Base-by-base conservation (phyloP, 1,140 invertebrate species). In the Orchesella cincta region DNA sequence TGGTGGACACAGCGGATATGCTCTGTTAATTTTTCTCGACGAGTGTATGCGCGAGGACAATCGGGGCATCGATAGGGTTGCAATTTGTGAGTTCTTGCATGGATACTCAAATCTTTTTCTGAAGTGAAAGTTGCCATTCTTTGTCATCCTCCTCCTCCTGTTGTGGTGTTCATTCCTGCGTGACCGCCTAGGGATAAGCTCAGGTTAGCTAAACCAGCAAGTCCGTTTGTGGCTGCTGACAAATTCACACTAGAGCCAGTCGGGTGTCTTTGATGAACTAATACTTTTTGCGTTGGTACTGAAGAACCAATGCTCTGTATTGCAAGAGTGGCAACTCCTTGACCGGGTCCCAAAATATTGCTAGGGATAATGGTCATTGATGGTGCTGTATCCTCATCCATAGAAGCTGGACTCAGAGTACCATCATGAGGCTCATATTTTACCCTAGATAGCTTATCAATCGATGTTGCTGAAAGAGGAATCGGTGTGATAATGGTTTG, bases 1-100 rank as follows among this genome's bases (percentile, higher is more conserved):
- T 82, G 78, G 57, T 82, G 81, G 67, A 82, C 79, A 35, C 81
- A 82, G 1, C 81, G 75, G 62, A 82, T 77, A 39, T 82, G 81
- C 62, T 82, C 79, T 33, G 72, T 57, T 3, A 39, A 31, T 36
- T 79, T 76, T 73, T 79, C 74, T 52, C 74, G 3, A 2, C 73
- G 33, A 8, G 73, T 74, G 46, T 74, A 74, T 1, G 79, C 79
- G 73, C 79, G 72, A 0, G 79, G 70, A 75, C 81, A 82, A n/a
- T 82, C 78, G 1, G 72, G 26, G 57, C 81, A 82, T 67, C 80
- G 79, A 70, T 76, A 82, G 23, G 78, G 78, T 34, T 79, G 78
- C 3, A 79, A 79, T 70, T 82, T 82, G 36, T 82, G 81, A 26
- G 67, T 79, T 76, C 78, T 76, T 3, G 26, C 31, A 31, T 82